Evolutionary conservation across 2,113 vertebrate species (phyloP), one percentile per base, ranked within the genome.

Genomic region (Oreochromis tanganicae): DNA sequence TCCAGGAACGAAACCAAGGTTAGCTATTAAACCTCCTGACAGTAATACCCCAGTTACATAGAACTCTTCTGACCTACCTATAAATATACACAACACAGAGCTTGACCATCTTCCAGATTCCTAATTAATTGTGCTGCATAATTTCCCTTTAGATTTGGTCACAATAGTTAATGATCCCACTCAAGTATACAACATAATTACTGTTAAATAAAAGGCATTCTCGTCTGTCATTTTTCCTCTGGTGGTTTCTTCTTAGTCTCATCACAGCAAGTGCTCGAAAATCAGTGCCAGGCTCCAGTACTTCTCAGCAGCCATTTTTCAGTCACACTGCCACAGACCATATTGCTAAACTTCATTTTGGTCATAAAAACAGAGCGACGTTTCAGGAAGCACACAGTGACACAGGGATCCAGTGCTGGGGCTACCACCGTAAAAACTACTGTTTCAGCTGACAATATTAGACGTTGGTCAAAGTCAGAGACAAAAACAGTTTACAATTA

Each of bases 171-270:
- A 94, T 90, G 90, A 83, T 85, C 85, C 46, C 43, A 11, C 86
- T 90, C 54, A 88, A 57, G 92, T 95, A 92, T 92, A 94, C 87
- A 86, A 89, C 36, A 66, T 92, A 93, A 95, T 95, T 95, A 93
- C 89, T 71, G 52, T 84, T 83, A 91, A 94, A 92, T 91, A 90
- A 91, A 91, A 92, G 82, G 52, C 5, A 5, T 66, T 83, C 34
- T 80, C 83, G 73, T 91, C 73, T 54, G 73, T 88, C 73, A 43
- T 89, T 80, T 88, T 59, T 59, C 85, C 88, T 73, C 86, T 36
- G 63, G 82, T 92, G 79, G 46, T 71, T 91, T 81, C 50, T 89
- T 82, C 89, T 87, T 91, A 89, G 83, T 81, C 63, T 90, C 85
- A 90, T 92, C 92, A 81, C 82, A 56, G 82, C 27, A 38, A 27